Evolutionary conservation across 2,797 vertebrate genomes (phyloP).

Genomic region (Hydrolagus colliei): DNA sequence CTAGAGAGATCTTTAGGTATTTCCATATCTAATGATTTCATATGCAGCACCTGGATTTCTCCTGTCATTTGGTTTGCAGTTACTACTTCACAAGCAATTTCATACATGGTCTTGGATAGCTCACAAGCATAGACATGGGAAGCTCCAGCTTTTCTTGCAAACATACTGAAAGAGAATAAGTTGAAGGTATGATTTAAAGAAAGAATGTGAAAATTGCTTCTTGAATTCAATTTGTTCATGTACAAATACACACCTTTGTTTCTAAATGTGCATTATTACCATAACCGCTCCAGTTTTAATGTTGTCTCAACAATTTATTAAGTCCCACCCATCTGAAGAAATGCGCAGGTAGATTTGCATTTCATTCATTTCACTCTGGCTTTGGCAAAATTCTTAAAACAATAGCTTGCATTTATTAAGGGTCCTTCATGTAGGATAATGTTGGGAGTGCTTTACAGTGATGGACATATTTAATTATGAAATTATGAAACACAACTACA

Average conservation of each 20-base stretch:
- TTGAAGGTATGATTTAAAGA: neutral
- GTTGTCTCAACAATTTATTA: no score
- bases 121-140: constrained; percentile 82
- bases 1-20: constrained; percentile 83
- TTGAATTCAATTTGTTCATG: neutral
- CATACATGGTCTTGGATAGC: constrained; percentile 94
- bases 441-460: no score
- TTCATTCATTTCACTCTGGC: no score
- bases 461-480: no score
- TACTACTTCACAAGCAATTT: constrained; percentile 80
- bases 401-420: no score
- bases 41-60: constrained; percentile 77
- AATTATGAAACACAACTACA: neutral
- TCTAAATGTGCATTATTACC: no score
- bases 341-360: neutral
- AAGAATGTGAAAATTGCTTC: neutral
- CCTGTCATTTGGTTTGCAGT: constrained; percentile 77
- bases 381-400: no score
- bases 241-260: no score
- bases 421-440: no score
- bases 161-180: constrained; percentile 66
- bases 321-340: neutral
- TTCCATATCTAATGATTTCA: constrained; percentile 87
- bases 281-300: no score
- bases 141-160: constrained; percentile 85